A percentile compares a stretch with the other conserved stretches of the same genome.
Conservation (phyloP, 2,113 vertebrate species). For the Lophotis ruficrista region DNA sequence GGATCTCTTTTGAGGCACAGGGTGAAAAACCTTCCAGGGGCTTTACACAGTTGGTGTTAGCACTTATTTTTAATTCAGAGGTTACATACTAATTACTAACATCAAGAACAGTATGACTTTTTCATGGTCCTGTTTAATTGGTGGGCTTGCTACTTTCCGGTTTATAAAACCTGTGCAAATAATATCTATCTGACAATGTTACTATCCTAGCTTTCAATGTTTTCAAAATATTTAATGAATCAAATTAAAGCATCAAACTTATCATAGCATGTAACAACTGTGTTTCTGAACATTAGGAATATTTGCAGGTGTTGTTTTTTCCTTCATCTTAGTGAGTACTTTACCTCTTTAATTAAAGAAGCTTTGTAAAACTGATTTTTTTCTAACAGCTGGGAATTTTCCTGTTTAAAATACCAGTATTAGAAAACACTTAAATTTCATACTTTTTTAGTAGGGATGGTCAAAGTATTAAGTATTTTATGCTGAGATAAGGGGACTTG, state of each 20-base stretch:
- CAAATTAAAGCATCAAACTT: background rate
- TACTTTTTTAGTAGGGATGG: background rate
- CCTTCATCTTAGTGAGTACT: background rate
- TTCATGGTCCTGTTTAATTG: background rate
- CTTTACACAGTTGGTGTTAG: background rate
- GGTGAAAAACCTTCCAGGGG: background rate
- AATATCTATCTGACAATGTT: constrained; percentile 7
- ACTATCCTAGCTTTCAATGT: background rate
- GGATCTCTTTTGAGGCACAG: background rate
- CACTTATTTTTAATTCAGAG: background rate
- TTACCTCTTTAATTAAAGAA: background rate
- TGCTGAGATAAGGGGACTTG: background rate
- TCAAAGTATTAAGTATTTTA: background rate
- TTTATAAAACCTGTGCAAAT: constrained; percentile 39
- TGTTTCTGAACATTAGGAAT: background rate
- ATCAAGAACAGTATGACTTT: background rate
- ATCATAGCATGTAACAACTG: background rate
- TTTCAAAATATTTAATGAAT: background rate
- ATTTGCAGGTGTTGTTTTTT: background rate
- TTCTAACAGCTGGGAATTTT: background rate
- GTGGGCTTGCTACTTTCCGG: background rate
- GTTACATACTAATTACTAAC: background rate
- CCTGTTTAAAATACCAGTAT: background rate
- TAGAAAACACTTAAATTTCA: background rate
- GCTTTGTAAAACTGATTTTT: background rate